Percentiles rank a stretch among this genome's conserved stretches.
phyloP scores from a whole-genome alignment of 2,113 vertebrate genomes.

The Uropsilus gracilis region DNA sequence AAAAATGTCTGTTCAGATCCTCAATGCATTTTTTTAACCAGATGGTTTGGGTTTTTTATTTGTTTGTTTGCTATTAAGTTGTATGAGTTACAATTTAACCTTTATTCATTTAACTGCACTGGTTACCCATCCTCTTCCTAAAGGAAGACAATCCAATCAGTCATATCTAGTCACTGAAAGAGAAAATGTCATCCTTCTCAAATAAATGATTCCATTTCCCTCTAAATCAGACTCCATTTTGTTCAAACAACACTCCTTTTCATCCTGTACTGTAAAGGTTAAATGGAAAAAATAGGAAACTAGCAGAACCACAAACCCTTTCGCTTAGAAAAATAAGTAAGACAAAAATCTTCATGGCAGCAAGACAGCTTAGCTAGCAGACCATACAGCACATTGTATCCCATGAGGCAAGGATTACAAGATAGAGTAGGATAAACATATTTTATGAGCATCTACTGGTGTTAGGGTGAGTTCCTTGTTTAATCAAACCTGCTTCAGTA shows the following conservation, averaged over 20 bases:
- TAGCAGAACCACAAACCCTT: neutral
- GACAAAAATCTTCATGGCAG: neutral
- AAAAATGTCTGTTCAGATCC: too few relatives aligned
- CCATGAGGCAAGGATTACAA: neutral
- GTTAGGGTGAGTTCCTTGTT: neutral
- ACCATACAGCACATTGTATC: neutral
- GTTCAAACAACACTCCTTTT: neutral
- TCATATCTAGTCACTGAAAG: neutral
- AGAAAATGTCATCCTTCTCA: slow-evolving; percentile 4
- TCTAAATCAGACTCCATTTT: neutral
- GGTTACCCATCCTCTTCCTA: neutral
- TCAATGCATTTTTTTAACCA: too few relatives aligned
- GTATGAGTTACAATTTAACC: neutral
- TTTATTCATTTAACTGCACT: neutral
- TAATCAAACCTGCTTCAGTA: neutral
- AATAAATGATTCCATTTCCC: slow-evolving; percentile 17
- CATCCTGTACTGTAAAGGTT: neutral
- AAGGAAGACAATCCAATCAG: neutral
- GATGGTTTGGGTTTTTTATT: too few relatives aligned
- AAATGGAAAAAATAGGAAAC: neutral
- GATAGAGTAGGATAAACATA: neutral
- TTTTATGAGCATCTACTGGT: neutral
- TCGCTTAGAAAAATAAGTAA: neutral
- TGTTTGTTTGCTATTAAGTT: too few relatives aligned
- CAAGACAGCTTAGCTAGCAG: neutral